These are phyloP conservation scores for Amia ocellicauda DNA, from an alignment of 2,113 vertebrate genomes.

Conservation along the genomic window DNA sequence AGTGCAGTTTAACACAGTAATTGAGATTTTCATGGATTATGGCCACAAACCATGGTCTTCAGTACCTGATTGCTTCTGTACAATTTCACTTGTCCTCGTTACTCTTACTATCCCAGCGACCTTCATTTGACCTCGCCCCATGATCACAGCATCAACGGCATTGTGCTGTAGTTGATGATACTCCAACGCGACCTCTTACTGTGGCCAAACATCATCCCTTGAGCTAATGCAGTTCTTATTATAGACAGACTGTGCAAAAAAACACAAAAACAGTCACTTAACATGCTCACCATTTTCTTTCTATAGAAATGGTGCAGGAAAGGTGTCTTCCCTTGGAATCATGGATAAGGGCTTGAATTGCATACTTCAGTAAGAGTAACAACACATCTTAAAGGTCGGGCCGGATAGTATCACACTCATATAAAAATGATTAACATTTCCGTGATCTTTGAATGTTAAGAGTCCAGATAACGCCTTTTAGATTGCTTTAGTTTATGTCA, in stretches of 20 bases:
- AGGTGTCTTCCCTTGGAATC: too few relatives aligned
- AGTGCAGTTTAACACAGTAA: slow-evolving; percentile 57
- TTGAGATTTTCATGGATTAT: slow-evolving; percentile 63
- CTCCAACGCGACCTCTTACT: slow-evolving; percentile 19
- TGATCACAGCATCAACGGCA: slow-evolving; percentile 25
- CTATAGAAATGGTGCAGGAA: not conserved
- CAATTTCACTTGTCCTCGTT: slow-evolving; percentile 42
- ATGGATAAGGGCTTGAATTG: too few relatives aligned
- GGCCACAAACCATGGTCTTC: slow-evolving; percentile 44
- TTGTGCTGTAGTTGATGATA: slow-evolving; percentile 23
- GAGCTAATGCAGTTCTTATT: too few relatives aligned
- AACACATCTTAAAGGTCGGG: too few relatives aligned
- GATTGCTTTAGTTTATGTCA: too few relatives aligned
- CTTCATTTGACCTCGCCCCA: slow-evolving; percentile 3
- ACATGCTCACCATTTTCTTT: not conserved
- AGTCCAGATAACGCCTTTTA: too few relatives aligned
- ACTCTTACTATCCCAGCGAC: slow-evolving; percentile 43
- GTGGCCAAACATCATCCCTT: too few relatives aligned
- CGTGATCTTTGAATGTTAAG: too few relatives aligned
- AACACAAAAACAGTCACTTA: not conserved
- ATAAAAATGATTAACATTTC: too few relatives aligned
- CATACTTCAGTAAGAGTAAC: too few relatives aligned
- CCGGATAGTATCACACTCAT: too few relatives aligned
- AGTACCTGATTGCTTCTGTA: slow-evolving; percentile 42
- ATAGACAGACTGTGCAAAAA: not conserved